Evolutionary conservation across 1,140 invertebrate species (phyloP).

Genomic region (Batillaria attramentaria): DNA sequence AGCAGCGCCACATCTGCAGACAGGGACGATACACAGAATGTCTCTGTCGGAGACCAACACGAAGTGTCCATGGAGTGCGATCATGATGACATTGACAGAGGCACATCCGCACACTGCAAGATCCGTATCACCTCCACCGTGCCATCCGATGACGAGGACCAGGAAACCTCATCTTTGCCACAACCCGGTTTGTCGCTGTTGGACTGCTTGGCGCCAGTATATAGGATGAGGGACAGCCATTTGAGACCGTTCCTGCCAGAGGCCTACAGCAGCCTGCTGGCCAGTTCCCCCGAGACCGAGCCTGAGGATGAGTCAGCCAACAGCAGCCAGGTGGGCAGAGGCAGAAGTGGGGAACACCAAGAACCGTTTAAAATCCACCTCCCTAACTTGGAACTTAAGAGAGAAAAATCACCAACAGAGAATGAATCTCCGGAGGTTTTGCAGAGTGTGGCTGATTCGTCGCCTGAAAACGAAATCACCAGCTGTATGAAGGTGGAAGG

Average conservation of each 20-base stretch:
- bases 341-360: background rate
- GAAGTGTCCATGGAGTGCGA: slow-evolving; percentile 11
- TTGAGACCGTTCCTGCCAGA: background rate
- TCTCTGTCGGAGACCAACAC: no score
- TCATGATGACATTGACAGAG: background rate
- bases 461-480: no score
- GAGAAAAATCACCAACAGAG: no score
- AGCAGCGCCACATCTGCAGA: background rate
- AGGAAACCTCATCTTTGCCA: no score
- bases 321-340: background rate
- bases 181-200: no score
- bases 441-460: no score
- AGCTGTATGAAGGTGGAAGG: no score
- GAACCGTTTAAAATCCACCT: background rate
- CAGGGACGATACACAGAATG: background rate
- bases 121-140: slow-evolving; percentile 3
- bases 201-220: no score
- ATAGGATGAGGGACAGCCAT: no score
- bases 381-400: background rate
- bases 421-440: no score
- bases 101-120: background rate
- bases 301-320: background rate
- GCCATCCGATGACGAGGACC: no score
- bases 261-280: background rate
- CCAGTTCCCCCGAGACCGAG: slow-evolving; percentile 28